phyloP scores from a whole-genome alignment of 37 sponge, comb jelly and placozoan genomes.

The Chondrilla cf. caribensis region DNA sequence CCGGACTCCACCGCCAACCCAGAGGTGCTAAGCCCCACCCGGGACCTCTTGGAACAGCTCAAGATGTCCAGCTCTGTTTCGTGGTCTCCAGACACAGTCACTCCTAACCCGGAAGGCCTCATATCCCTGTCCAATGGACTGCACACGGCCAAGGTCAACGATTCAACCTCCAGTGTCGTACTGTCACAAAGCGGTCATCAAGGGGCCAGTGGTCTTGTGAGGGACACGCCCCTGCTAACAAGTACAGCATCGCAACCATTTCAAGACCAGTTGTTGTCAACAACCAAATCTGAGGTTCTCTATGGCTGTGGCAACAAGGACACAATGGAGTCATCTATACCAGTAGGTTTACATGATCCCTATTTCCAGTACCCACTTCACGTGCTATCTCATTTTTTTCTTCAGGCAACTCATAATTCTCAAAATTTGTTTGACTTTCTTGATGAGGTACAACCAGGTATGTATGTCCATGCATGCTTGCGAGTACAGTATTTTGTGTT shows the following conservation, averaged over 20 bases:
- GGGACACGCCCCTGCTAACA: slow-evolving; percentile 12
- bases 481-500: background rate
- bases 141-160: background rate
- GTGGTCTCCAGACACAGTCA: background rate
- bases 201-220: background rate
- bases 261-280: background rate
- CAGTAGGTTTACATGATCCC: background rate
- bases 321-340: background rate
- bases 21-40: slow-evolving; percentile 6
- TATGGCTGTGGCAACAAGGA: slow-evolving; percentile 7
- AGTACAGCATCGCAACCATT: slow-evolving; percentile 16
- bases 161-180: background rate
- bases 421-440: no score
- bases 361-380: background rate
- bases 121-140: background rate
- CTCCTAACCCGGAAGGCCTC: no score
- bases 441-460: no score
- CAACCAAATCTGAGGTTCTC: background rate
- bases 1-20: background rate
- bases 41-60: slow-evolving; percentile 1
- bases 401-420: no score
- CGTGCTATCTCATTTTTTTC: background rate
- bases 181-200: background rate
- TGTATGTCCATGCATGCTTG: no score
- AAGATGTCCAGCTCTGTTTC: background rate